phyloP scores from a whole-genome alignment of 2,797 vertebrate genomes.

The Sebastes trivittatus region DNA sequence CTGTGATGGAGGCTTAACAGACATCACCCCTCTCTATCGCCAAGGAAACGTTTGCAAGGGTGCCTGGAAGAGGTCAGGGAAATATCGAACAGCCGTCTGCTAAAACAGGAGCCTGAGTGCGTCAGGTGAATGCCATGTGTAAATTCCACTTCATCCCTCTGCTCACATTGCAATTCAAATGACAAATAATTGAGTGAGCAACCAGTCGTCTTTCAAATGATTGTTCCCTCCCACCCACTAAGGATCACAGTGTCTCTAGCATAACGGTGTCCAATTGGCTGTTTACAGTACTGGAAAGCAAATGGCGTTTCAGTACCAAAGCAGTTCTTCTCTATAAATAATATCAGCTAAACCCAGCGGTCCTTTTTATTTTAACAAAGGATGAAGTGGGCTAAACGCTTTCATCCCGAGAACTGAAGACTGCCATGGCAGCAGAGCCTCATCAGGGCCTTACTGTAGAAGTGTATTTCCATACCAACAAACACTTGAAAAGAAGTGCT shows the following conservation, averaged over 20 bases:
- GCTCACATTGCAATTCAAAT: slow-evolving; percentile 41
- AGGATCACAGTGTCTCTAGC: slow-evolving; percentile 19
- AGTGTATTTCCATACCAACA: slow-evolving; percentile 54
- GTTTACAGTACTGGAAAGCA: slow-evolving; percentile 49
- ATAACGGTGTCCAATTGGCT: slow-evolving; percentile 43
- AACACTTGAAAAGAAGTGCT: slow-evolving; percentile 52
- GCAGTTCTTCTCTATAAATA: slow-evolving; percentile 58
- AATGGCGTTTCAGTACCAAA: slow-evolving; percentile 39
- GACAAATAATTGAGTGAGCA: slow-evolving; percentile 49
- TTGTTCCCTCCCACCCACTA: slow-evolving; percentile 14
- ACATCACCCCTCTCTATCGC: slow-evolving; percentile 24
- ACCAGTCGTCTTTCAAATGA: slow-evolving; percentile 17
- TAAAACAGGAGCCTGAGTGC: slow-evolving; percentile 36
- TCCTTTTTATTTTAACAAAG: slow-evolving; percentile 58
- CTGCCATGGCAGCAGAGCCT: slow-evolving; percentile 33
- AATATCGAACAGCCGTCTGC: slow-evolving; percentile 53
- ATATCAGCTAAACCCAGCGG: slow-evolving; percentile 49
- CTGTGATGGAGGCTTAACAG: slow-evolving; percentile 45
- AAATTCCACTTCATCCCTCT: slow-evolving; percentile 45
- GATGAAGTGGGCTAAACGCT: slow-evolving; percentile 56
- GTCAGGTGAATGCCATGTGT: slow-evolving; percentile 41
- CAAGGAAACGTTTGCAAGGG: slow-evolving; percentile 53
- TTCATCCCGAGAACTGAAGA: slow-evolving; percentile 56
- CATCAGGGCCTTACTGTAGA: slow-evolving; percentile 39
- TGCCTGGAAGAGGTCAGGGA: slow-evolving; percentile 57